Conservation (phyloP, 2,113 vertebrate species). For the Asarcornis scutulata region DNA sequence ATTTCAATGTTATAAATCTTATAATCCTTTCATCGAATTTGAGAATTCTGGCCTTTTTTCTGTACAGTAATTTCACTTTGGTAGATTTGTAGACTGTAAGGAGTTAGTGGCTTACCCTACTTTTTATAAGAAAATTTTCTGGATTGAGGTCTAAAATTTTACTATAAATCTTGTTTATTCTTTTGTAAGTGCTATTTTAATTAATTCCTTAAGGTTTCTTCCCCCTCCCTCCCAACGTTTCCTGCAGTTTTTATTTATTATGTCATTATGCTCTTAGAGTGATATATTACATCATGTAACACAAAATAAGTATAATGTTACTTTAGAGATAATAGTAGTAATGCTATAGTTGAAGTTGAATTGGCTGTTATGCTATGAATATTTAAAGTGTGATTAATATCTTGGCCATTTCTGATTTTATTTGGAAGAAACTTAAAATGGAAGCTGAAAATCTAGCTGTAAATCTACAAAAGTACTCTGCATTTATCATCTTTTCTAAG, state of each 20-base stretch:
- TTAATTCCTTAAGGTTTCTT: neutral
- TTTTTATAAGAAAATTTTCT: neutral
- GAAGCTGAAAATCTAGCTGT: neutral
- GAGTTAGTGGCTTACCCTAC: neutral
- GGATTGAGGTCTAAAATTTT: neutral
- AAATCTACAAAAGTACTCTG: neutral
- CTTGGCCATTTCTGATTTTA: neutral
- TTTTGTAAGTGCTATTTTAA: neutral
- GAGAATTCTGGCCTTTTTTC: neutral
- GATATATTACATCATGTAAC: neutral
- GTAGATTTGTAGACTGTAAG: neutral
- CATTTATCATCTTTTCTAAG: conserved; percentile 17
- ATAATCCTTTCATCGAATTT: neutral
- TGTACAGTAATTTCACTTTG: neutral
- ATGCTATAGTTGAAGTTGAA: neutral
- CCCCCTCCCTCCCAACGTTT: neutral
- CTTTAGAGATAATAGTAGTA: neutral
- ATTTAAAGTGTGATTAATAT: neutral
- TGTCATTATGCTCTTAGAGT: neutral
- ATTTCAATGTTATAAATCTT: neutral
- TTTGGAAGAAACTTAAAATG: conserved; percentile 13
- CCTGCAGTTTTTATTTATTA: neutral
- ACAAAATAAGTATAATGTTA: neutral
- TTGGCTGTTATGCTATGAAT: neutral
- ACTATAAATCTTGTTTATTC: neutral